Evolutionary conservation across 2,797 vertebrate species (phyloP), one percentile per base, ranked within the genome.

Genomic region (Poeciliopsis presidionis): DNA sequence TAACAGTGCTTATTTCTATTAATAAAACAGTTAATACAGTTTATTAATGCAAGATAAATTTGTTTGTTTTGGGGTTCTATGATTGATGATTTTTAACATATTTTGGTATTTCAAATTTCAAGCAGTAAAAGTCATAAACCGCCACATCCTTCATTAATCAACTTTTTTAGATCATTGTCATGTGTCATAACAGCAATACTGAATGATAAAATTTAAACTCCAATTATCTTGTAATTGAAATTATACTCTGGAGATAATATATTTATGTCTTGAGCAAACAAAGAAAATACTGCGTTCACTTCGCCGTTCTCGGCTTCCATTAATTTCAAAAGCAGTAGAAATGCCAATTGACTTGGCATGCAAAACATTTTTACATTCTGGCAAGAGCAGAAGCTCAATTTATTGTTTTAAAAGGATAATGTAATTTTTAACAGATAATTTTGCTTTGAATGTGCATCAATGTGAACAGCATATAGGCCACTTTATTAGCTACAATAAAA

Each of bases 341-440:
- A 94, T 79, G 53, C 75, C 72, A 71, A 53, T 84, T 95, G 82
- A 86, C 89, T 90, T 91, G 93, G 90, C 94, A 95, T 91, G 94
- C 94, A 95, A 94, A 93, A 80, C 91, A 92, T 95, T 94, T n/a
- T 96, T 97, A 97, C 96, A 96, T 97, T 96, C 93, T 95, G 95
- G 96, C 95, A 91, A 95, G 94, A 94, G 76, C 95, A 92, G 94
- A 97, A 94, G 95, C 94, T 89, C 89, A 95, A 94, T 95, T 91
- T 93, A 96, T 94, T 94, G 94, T 96, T 96, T 97, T 95, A 92
- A 97, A 95, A 92, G 96, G 95, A 39, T 96, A 69, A 13, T 77
- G 67, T 81, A 84, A 86, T 92, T 86, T 90, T 87, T 79, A 70
- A 84, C 87, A 86, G 87, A 90, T 86, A 70, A 76, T 70, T 49